Percentiles rank a stretch among this genome's conserved stretches.
These are phyloP conservation scores for Notospermus geniculatus DNA, from an alignment of 1,140 invertebrate genomes.

Conservation along the genomic window DNA sequence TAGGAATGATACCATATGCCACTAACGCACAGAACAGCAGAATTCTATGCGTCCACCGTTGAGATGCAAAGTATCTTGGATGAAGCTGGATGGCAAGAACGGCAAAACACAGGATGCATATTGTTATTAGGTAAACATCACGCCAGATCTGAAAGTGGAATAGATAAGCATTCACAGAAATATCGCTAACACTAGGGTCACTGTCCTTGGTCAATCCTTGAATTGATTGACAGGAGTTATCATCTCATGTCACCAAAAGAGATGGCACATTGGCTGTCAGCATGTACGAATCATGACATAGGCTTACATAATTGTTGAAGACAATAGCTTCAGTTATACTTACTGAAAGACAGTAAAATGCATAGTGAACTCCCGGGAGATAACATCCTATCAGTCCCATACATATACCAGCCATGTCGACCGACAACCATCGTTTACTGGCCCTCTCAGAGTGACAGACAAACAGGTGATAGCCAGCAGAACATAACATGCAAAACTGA, in stretches of 20 bases:
- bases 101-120: slow-evolving; percentile 59
- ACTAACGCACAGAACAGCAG: slow-evolving; percentile 82
- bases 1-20: slow-evolving; percentile 84
- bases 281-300: too few species aligned
- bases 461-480: slow-evolving; percentile 90
- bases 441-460: slow-evolving; percentile 85
- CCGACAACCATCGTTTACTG: slow-evolving; percentile 82
- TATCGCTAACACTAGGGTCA: too few species aligned
- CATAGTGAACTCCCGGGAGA: slow-evolving; percentile 92
- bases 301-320: too few species aligned
- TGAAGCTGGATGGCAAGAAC: slow-evolving; percentile 64
- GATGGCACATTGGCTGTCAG: too few species aligned
- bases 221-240: background rate
- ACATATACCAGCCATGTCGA: slow-evolving; percentile 90
- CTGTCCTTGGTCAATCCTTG: background rate
- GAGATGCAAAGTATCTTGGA: slow-evolving; percentile 47
- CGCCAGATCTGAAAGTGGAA: slow-evolving; percentile 70
- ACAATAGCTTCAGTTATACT: slow-evolving; percentile 21
- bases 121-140: slow-evolving; percentile 74
- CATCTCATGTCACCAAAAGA: too few species aligned
- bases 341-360: slow-evolving; percentile 92
- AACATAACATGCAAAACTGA: slow-evolving; percentile 89
- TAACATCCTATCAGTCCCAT: slow-evolving; percentile 90
- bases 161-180: too few species aligned
- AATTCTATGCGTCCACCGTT: slow-evolving; percentile 59